Conservation (phyloP, 2,888 invertebrate genomes). For the Brachynemurus nebulosus region DNA sequence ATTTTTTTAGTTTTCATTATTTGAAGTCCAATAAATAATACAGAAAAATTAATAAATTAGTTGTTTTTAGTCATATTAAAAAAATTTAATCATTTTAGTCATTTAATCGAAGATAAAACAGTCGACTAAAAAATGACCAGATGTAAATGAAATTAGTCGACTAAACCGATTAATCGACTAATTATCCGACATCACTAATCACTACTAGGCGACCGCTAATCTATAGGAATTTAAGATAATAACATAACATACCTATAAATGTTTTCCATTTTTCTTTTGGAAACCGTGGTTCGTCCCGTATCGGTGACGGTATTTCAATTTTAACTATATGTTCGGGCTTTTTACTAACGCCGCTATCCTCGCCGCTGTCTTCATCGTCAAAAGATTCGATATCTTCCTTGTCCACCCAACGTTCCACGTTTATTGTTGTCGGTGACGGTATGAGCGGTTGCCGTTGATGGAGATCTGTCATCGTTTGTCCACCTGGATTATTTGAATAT, state of each 20-base stretch:
- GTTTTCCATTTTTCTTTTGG: constrained; percentile 81
- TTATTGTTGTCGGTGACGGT: constrained; percentile 30
- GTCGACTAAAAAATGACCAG: no score
- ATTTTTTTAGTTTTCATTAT: not conserved
- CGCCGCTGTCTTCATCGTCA: constrained; percentile 34
- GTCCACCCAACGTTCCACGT: constrained; percentile 21
- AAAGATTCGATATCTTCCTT: constrained; percentile 28
- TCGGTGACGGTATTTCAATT: constrained; percentile 50
- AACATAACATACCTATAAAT: constrained; percentile 34
- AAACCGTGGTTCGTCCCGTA: constrained; percentile 60
- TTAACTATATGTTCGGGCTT: constrained; percentile 37
- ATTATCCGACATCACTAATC: no score
- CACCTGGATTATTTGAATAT: constrained; percentile 28
- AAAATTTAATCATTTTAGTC: no score
- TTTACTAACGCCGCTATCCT: constrained; percentile 29
- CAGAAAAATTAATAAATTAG: no score
- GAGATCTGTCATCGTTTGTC: constrained; percentile 36
- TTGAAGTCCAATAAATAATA: no score
- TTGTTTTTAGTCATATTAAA: no score
- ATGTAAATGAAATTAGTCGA: no score
- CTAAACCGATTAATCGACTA: no score
- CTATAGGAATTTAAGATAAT: not conserved
- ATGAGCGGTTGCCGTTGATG: constrained; percentile 46
- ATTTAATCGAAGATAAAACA: no score
- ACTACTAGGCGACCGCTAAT: no score